Conservation (phyloP, 2,888 invertebrate genomes). For the Macrophya alboannulata region DNA sequence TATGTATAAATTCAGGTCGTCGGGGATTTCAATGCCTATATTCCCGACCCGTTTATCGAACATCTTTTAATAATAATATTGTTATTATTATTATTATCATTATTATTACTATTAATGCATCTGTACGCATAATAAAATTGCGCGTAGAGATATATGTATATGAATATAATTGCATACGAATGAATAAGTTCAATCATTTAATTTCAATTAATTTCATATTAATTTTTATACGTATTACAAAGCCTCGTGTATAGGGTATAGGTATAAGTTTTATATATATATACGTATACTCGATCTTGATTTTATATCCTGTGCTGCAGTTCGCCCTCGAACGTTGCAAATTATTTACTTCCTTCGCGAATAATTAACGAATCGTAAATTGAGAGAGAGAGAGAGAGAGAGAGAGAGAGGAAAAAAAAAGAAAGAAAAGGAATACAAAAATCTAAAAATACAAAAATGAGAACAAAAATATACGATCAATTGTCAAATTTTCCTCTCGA, state of each 20-base stretch:
- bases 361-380: background rate
- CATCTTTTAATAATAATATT: background rate
- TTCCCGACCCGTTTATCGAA: background rate
- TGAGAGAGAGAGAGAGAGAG: background rate
- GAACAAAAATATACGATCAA: background rate
- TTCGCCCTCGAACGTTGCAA: background rate
- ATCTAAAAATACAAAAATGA: too few species aligned
- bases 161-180: background rate
- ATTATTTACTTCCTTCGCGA: slow-evolving; percentile 5
- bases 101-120: background rate
- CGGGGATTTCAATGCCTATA: slow-evolving; percentile 11
- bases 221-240: too few species aligned
- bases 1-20: background rate
- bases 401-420: background rate
- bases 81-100: background rate
- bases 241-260: background rate
- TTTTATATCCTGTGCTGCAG: background rate
- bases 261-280: background rate
- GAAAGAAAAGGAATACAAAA: background rate
- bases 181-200: background rate
- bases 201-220: background rate
- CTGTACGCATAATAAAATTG: background rate
- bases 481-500: background rate
- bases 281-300: background rate
- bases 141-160: background rate